Percentiles rank a stretch among this genome's conserved stretches.
Conservation (phyloP, 2,888 invertebrate genomes). For the Azorinus chamasolen region DNA sequence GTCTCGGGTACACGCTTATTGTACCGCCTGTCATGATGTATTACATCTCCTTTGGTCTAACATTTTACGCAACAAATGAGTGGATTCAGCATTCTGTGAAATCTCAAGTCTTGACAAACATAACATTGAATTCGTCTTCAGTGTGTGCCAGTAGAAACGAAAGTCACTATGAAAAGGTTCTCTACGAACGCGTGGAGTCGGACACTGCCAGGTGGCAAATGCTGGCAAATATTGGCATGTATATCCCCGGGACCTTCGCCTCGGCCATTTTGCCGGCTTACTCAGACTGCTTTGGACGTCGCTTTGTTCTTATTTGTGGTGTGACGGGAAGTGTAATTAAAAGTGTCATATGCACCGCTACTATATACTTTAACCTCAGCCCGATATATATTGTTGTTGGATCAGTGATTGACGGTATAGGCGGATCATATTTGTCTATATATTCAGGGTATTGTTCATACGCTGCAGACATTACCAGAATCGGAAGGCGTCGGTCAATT, state of each 20-base stretch:
- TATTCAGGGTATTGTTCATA: constrained; percentile 40
- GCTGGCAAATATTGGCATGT: constrained; percentile 29
- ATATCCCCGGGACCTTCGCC: constrained; percentile 31
- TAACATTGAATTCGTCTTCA: too few relatives aligned
- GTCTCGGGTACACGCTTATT: too few relatives aligned
- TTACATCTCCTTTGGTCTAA: too few relatives aligned
- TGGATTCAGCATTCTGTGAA: too few relatives aligned
- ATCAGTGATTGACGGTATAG: constrained; percentile 55
- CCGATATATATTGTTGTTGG: constrained; percentile 53
- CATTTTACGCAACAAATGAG: too few relatives aligned
- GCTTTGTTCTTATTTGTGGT: constrained; percentile 54
- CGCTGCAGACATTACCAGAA: constrained; percentile 53
- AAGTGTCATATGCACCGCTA: constrained; percentile 11
- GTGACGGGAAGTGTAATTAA: constrained; percentile 42
- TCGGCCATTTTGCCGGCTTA: constrained; percentile 43
- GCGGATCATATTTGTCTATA: constrained; percentile 28
- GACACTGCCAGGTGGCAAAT: constrained; percentile 44
- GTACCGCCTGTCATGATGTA: too few relatives aligned
- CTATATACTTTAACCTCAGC: constrained; percentile 58
- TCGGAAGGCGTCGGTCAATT: constrained; percentile 39
- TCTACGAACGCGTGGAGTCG: constrained; percentile 27
- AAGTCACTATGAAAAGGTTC: too few relatives aligned
- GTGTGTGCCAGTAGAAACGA: too few relatives aligned
- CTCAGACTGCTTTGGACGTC: constrained; percentile 63
- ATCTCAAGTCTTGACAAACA: too few relatives aligned